Percentiles rank a stretch among this genome's conserved stretches.
phyloP scores from a whole-genome alignment of 2,888 invertebrate genomes.

The Synergus laeviventris region DNA sequence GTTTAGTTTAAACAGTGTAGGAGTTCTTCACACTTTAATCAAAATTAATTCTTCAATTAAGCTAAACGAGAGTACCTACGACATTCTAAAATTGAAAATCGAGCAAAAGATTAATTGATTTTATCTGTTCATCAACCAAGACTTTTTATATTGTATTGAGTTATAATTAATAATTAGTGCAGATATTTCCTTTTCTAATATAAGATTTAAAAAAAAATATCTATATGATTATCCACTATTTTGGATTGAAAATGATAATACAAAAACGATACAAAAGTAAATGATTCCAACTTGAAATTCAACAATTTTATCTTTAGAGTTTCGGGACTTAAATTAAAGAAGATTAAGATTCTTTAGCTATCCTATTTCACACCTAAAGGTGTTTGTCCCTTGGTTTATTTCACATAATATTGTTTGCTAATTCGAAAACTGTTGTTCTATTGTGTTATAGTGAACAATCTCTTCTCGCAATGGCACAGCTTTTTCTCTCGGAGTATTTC shows the following conservation, averaged over 20 bases:
- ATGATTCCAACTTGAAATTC: no score
- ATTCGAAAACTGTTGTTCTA: slow-evolving; percentile 15
- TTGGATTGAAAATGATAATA: no score
- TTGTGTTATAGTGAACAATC: slow-evolving; percentile 19
- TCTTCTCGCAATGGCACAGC: slow-evolving; percentile 1
- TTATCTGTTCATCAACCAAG: background rate
- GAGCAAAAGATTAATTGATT: background rate
- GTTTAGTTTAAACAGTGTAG: background rate
- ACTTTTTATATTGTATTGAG: background rate
- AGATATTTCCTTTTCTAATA: background rate
- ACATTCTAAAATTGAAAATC: background rate
- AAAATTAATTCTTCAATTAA: background rate
- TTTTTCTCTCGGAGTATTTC: slow-evolving; percentile 41
- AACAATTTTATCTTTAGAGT: no score
- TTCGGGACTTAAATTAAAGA: background rate
- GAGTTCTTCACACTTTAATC: background rate
- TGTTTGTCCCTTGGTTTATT: background rate
- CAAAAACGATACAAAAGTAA: no score
- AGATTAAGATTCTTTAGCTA: background rate
- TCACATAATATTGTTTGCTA: slow-evolving; percentile 32
- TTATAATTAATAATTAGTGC: background rate
- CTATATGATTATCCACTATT: no score
- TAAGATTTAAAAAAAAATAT: no score
- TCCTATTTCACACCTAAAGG: background rate
- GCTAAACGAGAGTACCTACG: background rate